These are phyloP conservation scores for Dryobates pubescens DNA, from an alignment of 2,797 vertebrate species.

Conservation along the genomic window DNA sequence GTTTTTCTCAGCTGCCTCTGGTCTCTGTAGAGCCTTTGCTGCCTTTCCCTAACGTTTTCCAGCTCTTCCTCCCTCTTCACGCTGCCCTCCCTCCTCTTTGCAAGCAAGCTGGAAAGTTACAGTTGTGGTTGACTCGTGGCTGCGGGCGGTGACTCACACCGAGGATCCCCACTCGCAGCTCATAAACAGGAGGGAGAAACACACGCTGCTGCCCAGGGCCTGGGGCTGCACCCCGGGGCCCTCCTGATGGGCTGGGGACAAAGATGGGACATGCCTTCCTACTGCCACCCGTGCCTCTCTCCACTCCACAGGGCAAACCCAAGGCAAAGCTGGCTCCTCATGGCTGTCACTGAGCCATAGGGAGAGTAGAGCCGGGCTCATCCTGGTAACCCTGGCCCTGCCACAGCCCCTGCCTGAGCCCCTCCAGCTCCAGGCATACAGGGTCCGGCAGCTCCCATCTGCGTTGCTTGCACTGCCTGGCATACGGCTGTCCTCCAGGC, in stretches of 20 bases:
- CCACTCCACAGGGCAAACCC: accelerated
- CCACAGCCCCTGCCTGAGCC: neutral
- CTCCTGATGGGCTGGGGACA: accelerated
- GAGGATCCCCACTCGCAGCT: conserved; percentile 60
- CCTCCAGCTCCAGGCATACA: neutral
- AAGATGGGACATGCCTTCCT: neutral
- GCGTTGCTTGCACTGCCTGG: neutral
- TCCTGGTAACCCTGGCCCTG: neutral
- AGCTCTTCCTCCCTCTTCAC: conserved; percentile 29
- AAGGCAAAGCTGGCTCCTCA: neutral
- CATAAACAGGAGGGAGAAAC: conserved; percentile 35
- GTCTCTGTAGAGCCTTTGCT: conserved; percentile 37
- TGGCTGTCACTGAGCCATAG: accelerated
- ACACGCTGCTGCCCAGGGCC: neutral
- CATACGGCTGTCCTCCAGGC: accelerated
- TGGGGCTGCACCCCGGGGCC: neutral
- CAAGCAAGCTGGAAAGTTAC: conserved; percentile 47
- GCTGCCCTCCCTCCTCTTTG: neutral
- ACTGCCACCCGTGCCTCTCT: accelerated
- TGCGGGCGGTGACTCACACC: conserved; percentile 42
- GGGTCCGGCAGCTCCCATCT: neutral
- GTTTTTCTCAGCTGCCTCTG: conserved; percentile 63
- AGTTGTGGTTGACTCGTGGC: conserved; percentile 36
- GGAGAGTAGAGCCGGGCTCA: neutral
- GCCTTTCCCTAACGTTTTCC: conserved; percentile 61